These are phyloP conservation scores for Tenthredo mesomela DNA, from an alignment of 2,888 invertebrate species.

Conservation along the genomic window DNA sequence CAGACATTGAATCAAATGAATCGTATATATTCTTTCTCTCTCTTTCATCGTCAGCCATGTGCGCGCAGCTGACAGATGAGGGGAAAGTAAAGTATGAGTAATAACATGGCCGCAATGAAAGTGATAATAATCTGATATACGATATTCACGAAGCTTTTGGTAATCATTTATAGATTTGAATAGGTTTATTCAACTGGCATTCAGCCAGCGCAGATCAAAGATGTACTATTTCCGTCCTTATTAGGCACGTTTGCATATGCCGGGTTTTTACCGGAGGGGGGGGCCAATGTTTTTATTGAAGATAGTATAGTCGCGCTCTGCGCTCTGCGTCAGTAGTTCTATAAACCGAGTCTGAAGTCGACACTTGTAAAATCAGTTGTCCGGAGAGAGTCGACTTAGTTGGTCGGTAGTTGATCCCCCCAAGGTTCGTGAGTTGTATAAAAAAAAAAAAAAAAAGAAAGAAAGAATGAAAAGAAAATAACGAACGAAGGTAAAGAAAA, in stretches of 20 bases:
- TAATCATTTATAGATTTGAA: not conserved
- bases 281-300: not conserved
- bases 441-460: not conserved
- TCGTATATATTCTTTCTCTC: too few relatives aligned
- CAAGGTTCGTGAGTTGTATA: not conserved
- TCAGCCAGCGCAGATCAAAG: not conserved
- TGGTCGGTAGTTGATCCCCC: constrained; percentile 16
- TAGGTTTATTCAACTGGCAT: not conserved
- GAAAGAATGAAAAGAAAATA: too few relatives aligned
- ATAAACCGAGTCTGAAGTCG: constrained; percentile 20
- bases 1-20: too few relatives aligned
- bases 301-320: not conserved
- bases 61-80: not conserved
- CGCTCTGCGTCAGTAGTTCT: constrained; percentile 27
- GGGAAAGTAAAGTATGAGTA: not conserved
- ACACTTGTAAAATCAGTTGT: constrained; percentile 24
- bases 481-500: too few relatives aligned
- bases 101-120: not conserved
- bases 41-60: not conserved
- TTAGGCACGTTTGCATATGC: constrained; percentile 1
- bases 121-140: not conserved
- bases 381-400: constrained; percentile 18
- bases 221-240: not conserved
- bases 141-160: not conserved
- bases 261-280: not conserved